Base-by-base conservation (phyloP, 2,888 invertebrate genomes). In the Plagodis pulveraria region DNA sequence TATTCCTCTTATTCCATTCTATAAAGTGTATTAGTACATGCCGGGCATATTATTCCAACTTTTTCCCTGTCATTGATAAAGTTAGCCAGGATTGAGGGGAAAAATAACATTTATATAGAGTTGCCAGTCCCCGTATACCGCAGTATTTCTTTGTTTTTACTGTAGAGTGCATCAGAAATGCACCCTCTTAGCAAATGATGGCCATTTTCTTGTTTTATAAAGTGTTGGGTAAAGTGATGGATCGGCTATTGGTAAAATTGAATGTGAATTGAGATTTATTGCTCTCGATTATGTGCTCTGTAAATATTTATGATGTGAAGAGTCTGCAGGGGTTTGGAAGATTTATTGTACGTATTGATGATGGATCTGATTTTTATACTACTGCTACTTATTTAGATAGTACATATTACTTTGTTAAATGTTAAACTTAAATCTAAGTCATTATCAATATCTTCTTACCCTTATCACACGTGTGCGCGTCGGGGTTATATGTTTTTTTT, bases 201-300 rank as follows among this genome's bases (percentile, higher is more conserved):
- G 66, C 55, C 71, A 73, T 77, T 77, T 76, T 77, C 72, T 73
- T 77, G 74, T 78, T 83, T 80, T 79, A 77, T 78, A 78, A 76
- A 78, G 78, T 80, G 80, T 76, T 80, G 71, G 70, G 69, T 74
- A 67, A 73, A 70, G 77, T 83, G 83, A 84, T 84, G 74, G 78
- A 86, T 86, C 78, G 69, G 73, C 70, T 77, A 81, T 83, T 79
- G 74, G 72, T 69, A 54, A 78, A 80, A 85, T 81, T 81, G 83
- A 77, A 74, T 76, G 73, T 58, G 76, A 81, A 87, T 84, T 83
- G 80, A 83, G 83, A 89, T 87, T 85, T 83, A 88, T 83, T 73
- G 60, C 59, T 47, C 50, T 56, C 63, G 59, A 69, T 75, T 70
- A 62, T 65, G 65, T 50, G 53, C 60, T 58, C 53, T n/a, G 66